phyloP scores from a whole-genome alignment of 1,140 invertebrate genomes.

The Drosophila yakuba region DNA sequence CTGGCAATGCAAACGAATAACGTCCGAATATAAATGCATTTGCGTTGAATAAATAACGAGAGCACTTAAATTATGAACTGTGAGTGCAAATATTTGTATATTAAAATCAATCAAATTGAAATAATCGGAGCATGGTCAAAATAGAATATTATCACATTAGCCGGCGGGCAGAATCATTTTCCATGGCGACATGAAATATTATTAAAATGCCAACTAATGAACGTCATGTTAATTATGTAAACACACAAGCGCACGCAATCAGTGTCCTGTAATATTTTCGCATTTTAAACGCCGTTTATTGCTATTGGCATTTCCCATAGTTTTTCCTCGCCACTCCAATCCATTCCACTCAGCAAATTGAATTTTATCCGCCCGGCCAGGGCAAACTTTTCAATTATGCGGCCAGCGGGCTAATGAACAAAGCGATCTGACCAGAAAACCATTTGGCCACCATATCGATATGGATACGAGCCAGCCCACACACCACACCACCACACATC shows the following conservation, averaged over 20 bases:
- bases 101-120: slow-evolving; percentile 64
- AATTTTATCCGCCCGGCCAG: slow-evolving; percentile 48
- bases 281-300: slow-evolving; percentile 42
- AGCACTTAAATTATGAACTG: slow-evolving; percentile 47
- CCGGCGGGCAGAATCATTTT: neutral
- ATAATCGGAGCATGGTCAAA: slow-evolving; percentile 47
- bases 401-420: slow-evolving; percentile 63
- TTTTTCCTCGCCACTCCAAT: slow-evolving; percentile 6
- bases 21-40: neutral
- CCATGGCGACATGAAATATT: slow-evolving; percentile 38
- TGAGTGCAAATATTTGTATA: slow-evolving; percentile 57
- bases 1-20: neutral
- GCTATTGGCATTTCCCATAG: slow-evolving; percentile 56
- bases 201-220: slow-evolving; percentile 64
- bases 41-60: slow-evolving; percentile 15
- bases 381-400: slow-evolving; percentile 71
- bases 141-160: slow-evolving; percentile 50
- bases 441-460: slow-evolving; percentile 11
- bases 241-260: slow-evolving; percentile 15
- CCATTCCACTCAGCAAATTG: slow-evolving; percentile 41
- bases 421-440: slow-evolving; percentile 35
- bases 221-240: slow-evolving; percentile 72
- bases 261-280: slow-evolving; percentile 33
- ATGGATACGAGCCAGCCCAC: slow-evolving; percentile 4
- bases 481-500: slow-evolving; percentile 5